These are phyloP conservation scores for Micrasema minimum DNA, from an alignment of 1,140 invertebrate genomes.

Conservation along the genomic window DNA sequence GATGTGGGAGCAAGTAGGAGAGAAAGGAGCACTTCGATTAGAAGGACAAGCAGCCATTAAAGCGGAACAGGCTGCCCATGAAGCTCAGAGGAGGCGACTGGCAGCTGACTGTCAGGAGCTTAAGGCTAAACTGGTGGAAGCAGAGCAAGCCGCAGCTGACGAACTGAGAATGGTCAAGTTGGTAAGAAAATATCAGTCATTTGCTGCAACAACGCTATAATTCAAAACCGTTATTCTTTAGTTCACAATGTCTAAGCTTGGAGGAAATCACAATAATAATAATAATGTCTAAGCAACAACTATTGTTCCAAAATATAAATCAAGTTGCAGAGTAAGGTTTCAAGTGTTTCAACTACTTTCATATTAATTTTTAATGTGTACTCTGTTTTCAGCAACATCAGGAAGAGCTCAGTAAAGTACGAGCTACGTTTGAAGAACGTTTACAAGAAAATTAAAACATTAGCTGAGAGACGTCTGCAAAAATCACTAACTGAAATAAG, in stretches of 20 bases:
- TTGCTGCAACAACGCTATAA: too few species aligned
- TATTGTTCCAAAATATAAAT: too few species aligned
- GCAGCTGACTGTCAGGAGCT: constrained; percentile 82
- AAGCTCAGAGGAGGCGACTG: constrained; percentile 79
- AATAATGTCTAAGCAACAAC: too few species aligned
- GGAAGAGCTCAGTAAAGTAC: constrained; percentile 73
- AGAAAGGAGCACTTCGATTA: constrained; percentile 64
- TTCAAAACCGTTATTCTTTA: too few species aligned
- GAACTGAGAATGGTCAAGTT: constrained; percentile 45
- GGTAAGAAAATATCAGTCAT: constrained; percentile 24
- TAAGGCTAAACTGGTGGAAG: constrained; percentile 78
- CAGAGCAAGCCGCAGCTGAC: constrained; percentile 64
- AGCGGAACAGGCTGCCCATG: constrained; percentile 78
- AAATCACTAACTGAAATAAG: constrained; percentile 79
- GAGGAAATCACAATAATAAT: too few species aligned
- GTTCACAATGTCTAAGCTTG: too few species aligned
- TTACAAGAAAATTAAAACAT: constrained; percentile 81
- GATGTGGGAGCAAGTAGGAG: constrained; percentile 41
- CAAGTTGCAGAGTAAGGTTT: too few species aligned
- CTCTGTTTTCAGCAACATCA: constrained; percentile 56
- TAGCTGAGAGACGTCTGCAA: constrained; percentile 83
- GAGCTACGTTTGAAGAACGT: constrained; percentile 79
- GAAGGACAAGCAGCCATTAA: constrained; percentile 82
- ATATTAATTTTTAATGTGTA: too few species aligned
- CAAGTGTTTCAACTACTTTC: too few species aligned